Conservation (phyloP, 53 echinoderm and acorn worm genomes). For the Henricia sp. region DNA sequence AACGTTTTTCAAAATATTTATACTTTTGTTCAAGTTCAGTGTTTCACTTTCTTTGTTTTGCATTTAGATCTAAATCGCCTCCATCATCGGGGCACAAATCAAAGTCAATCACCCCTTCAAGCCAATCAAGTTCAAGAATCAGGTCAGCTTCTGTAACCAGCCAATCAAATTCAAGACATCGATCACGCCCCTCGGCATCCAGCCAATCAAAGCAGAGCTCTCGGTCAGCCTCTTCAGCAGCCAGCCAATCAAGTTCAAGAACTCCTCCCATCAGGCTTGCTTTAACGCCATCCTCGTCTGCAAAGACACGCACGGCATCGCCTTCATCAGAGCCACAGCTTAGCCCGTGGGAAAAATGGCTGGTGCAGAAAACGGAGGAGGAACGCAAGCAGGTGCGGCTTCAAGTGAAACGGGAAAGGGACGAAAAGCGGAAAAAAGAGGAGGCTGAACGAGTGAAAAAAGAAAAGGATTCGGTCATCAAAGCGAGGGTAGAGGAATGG, state of each 20-base stretch:
- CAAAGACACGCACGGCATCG: constrained; percentile 21
- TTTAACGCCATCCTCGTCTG: constrained; percentile 39
- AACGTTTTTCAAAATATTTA: too few species aligned
- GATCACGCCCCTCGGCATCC: constrained; percentile 4
- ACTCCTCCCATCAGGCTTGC: constrained; percentile 21
- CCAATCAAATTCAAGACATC: constrained; percentile 39
- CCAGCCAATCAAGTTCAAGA: constrained; percentile 33
- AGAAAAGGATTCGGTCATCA: constrained; percentile 45
- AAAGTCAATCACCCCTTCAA: constrained; percentile 17
- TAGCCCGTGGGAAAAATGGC: constrained; percentile 79
- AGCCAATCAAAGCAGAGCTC: constrained; percentile 33
- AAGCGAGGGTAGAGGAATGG: constrained; percentile 62
- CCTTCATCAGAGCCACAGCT: constrained; percentile 40
- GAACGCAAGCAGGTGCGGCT: constrained; percentile 60
- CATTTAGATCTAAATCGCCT: constrained; percentile 35
- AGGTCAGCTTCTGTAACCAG: constrained; percentile 36
- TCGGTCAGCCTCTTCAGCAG: constrained; percentile 25
- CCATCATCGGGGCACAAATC: constrained; percentile 22
- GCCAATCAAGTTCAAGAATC: constrained; percentile 3
- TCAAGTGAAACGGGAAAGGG: constrained; percentile 62
- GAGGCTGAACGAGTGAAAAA: constrained; percentile 65
- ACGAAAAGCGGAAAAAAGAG: constrained; percentile 47
- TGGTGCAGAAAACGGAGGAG: constrained; percentile 70
- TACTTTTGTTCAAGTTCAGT: not conserved
- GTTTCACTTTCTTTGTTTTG: not conserved